Conservation (phyloP, 2,113 vertebrate genomes). For the Coturnix japonica region DNA sequence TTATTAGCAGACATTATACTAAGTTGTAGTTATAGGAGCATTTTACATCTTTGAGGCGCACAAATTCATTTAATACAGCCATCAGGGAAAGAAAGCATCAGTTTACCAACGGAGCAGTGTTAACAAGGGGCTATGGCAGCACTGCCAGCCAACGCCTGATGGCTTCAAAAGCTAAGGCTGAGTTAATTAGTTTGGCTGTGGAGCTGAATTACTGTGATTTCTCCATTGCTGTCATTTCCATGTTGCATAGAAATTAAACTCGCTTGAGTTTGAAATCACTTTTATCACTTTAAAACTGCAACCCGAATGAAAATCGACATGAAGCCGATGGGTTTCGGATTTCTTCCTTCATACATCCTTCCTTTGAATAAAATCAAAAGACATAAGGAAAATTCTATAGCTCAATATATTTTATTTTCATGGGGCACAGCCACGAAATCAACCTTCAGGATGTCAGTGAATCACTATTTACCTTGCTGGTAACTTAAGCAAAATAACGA, state of each 20-base stretch:
- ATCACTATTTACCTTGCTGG: neutral
- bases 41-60: neutral
- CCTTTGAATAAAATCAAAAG: neutral
- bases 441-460: neutral
- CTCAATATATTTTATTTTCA: neutral
- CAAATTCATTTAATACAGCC: neutral
- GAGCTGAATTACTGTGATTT: slow-evolving; percentile 7
- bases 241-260: neutral
- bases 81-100: neutral
- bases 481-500: neutral
- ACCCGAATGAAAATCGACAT: neutral
- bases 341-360: neutral
- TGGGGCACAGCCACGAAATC: neutral
- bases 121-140: neutral
- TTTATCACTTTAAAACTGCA: neutral
- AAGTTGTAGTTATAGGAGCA: neutral
- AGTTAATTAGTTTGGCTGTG: neutral
- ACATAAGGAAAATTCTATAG: neutral
- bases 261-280: neutral
- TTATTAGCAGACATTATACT: neutral
- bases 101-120: neutral
- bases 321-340: neutral
- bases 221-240: neutral
- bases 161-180: neutral
- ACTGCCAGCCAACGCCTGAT: neutral